phyloP scores from a whole-genome alignment of 2,797 vertebrate species.

The Lagodon rhomboides region DNA sequence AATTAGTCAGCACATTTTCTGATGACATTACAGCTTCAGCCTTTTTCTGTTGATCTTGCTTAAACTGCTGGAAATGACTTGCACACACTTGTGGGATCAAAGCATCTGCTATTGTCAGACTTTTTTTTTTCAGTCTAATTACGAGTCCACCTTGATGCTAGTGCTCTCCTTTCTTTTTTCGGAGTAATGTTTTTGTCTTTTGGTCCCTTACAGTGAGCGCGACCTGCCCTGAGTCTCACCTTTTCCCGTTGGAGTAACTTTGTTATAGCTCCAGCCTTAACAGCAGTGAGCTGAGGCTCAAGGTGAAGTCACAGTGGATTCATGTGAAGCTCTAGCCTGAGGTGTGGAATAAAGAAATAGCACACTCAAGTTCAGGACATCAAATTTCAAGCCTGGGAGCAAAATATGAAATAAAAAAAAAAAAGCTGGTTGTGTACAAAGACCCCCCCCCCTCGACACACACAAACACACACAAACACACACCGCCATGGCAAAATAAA shows the following conservation, averaged over 20 bases:
- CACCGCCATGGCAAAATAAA: slow-evolving; percentile 36
- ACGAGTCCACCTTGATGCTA: slow-evolving; percentile 22
- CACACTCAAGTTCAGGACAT: slow-evolving; percentile 41
- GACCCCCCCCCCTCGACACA: background rate
- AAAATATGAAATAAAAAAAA: slow-evolving; percentile 32
- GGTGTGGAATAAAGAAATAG: slow-evolving; percentile 47
- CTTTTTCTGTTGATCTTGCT: slow-evolving; percentile 62
- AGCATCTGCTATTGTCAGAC: slow-evolving; percentile 13
- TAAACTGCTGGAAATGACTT: slow-evolving; percentile 39
- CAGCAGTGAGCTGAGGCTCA: slow-evolving; percentile 33
- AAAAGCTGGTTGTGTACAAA: slow-evolving; percentile 33
- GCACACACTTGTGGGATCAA: slow-evolving; percentile 28
- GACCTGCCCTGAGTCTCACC: slow-evolving; percentile 19
- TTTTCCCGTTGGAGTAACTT: slow-evolving; percentile 34
- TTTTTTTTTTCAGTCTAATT: slow-evolving; percentile 22
- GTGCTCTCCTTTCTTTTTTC: slow-evolving; percentile 11
- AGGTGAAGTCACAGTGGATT: slow-evolving; percentile 47
- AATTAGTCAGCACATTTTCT: slow-evolving; percentile 78
- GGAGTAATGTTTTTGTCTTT: slow-evolving; percentile 11
- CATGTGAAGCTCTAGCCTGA: slow-evolving; percentile 28
- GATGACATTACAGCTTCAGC: slow-evolving; percentile 69
- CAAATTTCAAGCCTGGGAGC: slow-evolving; percentile 51
- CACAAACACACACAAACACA: slow-evolving; percentile 37
- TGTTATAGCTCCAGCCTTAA: slow-evolving; percentile 19
- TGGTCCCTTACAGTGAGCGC: slow-evolving; percentile 5